Evolutionary conservation across 2,113 vertebrate genomes (phyloP).

Genomic region (Malurus cyaneus): DNA sequence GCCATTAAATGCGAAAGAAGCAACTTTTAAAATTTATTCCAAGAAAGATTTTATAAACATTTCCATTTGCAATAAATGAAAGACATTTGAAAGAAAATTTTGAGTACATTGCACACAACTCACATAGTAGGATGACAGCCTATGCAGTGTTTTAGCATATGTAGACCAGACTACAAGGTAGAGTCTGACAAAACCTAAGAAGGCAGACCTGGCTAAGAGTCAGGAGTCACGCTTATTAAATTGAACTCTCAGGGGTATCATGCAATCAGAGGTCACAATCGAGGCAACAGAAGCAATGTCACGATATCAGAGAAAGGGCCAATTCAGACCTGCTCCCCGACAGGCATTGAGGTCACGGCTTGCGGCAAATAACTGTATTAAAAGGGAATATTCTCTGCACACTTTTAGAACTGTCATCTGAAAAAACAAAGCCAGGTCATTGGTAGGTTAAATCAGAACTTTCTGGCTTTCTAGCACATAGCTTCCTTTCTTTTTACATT

Average conservation of each 20-base stretch:
- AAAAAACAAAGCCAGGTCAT: constrained; percentile 84
- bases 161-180: constrained; percentile 53
- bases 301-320: constrained; percentile 87
- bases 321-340: constrained; percentile 82
- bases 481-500: constrained; percentile 46
- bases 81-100: constrained; percentile 1
- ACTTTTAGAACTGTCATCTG: constrained; percentile 83
- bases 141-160: constrained; percentile 51
- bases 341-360: constrained; percentile 82
- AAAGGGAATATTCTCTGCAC: constrained; percentile 78
- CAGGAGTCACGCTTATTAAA: constrained; percentile 95
- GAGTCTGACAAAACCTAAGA: constrained; percentile 66
- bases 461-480: constrained; percentile 52
- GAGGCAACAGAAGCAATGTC: constrained; percentile 85
- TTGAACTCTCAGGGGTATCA: constrained; percentile 86
- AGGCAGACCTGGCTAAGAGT: constrained; percentile 80
- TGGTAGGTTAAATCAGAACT: constrained; percentile 78
- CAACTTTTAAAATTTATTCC: neutral
- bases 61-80: neutral
- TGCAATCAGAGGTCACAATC: constrained; percentile 84
- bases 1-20: neutral
- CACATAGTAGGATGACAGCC: neutral
- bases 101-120: neutral
- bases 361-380: constrained; percentile 80
- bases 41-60: neutral